Conservation (phyloP, 2,113 vertebrate species). For the Verasper variegatus region DNA sequence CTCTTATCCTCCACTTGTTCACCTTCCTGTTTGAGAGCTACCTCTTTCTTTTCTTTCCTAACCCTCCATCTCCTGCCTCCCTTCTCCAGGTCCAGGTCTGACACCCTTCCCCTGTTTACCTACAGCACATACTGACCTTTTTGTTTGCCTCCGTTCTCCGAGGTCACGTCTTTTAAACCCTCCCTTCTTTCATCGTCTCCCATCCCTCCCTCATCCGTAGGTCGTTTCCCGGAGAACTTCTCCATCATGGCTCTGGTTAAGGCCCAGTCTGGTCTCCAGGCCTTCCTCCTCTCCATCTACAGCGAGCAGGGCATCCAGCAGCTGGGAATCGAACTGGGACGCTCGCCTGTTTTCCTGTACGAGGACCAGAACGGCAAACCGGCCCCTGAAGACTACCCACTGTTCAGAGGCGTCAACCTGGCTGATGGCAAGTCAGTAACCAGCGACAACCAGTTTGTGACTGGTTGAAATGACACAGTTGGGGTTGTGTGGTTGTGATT, state of each 20-base stretch:
- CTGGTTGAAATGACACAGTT: conserved; percentile 44
- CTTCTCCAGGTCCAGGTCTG: neutral
- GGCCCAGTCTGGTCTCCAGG: conserved; percentile 86
- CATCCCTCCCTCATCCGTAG: conserved; percentile 60
- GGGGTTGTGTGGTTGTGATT: neutral
- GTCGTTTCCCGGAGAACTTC: conserved; percentile 91
- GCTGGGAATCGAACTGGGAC: conserved; percentile 89
- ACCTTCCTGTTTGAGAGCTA: neutral
- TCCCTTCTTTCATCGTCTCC: neutral
- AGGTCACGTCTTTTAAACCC: neutral
- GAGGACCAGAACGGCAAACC: conserved; percentile 90
- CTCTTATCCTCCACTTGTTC: neutral
- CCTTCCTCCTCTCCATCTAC: conserved; percentile 91
- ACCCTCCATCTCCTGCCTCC: neutral
- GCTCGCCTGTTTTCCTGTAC: conserved; percentile 89
- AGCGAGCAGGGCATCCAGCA: conserved; percentile 88
- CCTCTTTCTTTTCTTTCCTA: neutral
- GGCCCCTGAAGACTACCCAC: conserved; percentile 86
- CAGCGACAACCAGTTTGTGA: conserved; percentile 60
- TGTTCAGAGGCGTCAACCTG: conserved; percentile 89
- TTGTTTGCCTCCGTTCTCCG: too few species aligned
- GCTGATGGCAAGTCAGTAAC: conserved; percentile 95
- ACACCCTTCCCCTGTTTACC: too few species aligned
- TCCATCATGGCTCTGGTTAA: conserved; percentile 90
- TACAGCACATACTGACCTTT: too few species aligned